These are phyloP conservation scores for Molorchus minor DNA, from an alignment of 2,888 invertebrate species.

Conservation along the genomic window DNA sequence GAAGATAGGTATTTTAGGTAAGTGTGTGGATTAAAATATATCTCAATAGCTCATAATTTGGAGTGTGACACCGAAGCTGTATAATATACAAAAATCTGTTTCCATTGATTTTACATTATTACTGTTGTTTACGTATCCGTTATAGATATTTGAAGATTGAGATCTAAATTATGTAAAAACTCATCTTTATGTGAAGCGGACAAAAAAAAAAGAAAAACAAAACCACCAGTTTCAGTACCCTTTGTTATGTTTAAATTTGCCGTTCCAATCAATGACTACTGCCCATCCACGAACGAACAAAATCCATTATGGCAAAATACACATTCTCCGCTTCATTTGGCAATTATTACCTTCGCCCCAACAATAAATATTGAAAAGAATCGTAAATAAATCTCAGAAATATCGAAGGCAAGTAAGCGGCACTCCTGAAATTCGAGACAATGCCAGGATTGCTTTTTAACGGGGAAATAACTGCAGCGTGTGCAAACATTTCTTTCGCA, in stretches of 20 bases:
- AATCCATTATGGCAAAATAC: neutral
- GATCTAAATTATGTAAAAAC: neutral
- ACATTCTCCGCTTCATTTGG: neutral
- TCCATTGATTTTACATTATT: too few species aligned
- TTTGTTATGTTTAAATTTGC: neutral
- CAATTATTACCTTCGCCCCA: neutral
- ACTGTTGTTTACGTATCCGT: too few species aligned
- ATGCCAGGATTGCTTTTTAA: conserved; percentile 3
- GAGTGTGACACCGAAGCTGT: too few species aligned
- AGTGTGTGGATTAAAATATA: too few species aligned
- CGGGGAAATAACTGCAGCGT: conserved; percentile 22
- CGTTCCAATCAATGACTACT: neutral
- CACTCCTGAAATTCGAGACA: neutral
- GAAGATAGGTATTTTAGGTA: too few species aligned
- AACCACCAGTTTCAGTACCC: neutral
- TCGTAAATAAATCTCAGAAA: neutral
- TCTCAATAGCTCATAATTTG: too few species aligned
- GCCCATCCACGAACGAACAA: neutral
- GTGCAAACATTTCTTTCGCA: conserved; percentile 18
- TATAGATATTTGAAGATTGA: too few species aligned
- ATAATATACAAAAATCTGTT: too few species aligned
- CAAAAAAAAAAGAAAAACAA: neutral
- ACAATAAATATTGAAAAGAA: conserved; percentile 1
- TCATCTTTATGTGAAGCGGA: neutral
- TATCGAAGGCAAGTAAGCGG: neutral